Conservation (phyloP, 2,888 invertebrate genomes). For the Euzophera pinguis region DNA sequence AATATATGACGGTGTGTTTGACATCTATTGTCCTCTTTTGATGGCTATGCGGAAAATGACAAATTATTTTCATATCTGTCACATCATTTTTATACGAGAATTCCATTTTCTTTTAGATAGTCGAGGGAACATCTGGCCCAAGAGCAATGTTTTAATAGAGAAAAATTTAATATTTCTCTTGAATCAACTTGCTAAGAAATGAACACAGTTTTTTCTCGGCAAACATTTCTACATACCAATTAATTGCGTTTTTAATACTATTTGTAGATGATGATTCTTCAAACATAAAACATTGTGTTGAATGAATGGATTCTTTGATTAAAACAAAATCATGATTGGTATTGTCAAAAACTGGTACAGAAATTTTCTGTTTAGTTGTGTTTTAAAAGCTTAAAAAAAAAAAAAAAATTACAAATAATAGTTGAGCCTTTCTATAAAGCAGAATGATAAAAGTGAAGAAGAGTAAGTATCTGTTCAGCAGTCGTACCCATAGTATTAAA, state of each 20-base stretch:
- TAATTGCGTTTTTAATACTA: background rate
- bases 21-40: conserved; percentile 5
- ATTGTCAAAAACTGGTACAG: no score
- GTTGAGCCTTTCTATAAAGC: no score
- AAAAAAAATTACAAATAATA: no score
- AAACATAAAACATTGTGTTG: background rate
- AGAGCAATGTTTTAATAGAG: background rate
- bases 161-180: conserved; percentile 6
- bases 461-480: no score
- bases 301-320: no score
- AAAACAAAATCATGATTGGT: no score
- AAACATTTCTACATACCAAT: background rate
- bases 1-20: conserved; percentile 3
- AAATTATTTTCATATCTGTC: conserved; percentile 9
- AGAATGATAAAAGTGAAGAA: no score
- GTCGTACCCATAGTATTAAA: no score
- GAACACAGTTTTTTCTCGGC: background rate
- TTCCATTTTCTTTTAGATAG: conserved; percentile 1
- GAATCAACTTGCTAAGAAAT: conserved; percentile 5
- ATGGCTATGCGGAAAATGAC: background rate
- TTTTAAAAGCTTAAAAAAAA: no score
- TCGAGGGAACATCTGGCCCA: conserved; percentile 1
- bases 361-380: no score
- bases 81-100: conserved; percentile 2
- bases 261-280: background rate